Percentiles rank a stretch among this genome's conserved stretches.
Conservation (phyloP, 2,888 invertebrate genomes). For the Syritta pipiens region DNA sequence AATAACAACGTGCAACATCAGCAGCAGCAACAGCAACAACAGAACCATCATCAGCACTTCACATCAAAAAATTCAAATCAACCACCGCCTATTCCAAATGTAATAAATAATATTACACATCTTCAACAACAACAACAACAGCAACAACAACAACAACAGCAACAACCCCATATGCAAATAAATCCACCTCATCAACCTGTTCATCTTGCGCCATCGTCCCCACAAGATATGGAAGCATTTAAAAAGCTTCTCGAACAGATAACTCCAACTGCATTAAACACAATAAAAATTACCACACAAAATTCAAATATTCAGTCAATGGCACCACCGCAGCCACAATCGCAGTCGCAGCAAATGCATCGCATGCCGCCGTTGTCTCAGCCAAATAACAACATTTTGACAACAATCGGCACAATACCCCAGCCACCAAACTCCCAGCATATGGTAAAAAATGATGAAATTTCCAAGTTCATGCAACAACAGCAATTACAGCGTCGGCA, state of each 20-base stretch:
- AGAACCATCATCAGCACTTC: conserved; percentile 34
- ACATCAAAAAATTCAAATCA: conserved; percentile 21
- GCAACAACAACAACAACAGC: conserved; percentile 72
- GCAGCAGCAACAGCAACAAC: conserved; percentile 19
- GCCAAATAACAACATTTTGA: conserved; percentile 44
- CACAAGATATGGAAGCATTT: conserved; percentile 88
- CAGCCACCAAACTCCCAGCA: conserved; percentile 32
- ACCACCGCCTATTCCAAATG: background rate
- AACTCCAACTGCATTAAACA: conserved; percentile 51
- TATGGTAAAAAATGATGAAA: conserved; percentile 70
- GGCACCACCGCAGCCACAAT: conserved; percentile 54
- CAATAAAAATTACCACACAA: conserved; percentile 13
- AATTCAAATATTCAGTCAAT: conserved; percentile 35
- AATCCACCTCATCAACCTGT: conserved; percentile 34
- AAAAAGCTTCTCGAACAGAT: conserved; percentile 83
- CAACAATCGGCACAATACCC: conserved; percentile 41
- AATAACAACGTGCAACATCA: conserved; percentile 33
- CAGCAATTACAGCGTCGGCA: conserved; percentile 69
- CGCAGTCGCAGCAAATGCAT: conserved; percentile 54
- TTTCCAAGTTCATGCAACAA: conserved; percentile 69
- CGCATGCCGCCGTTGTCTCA: conserved; percentile 28
- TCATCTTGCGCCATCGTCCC: conserved; percentile 76
- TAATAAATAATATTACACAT: background rate
- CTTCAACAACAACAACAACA: background rate
- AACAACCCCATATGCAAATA: conserved; percentile 56